These are phyloP conservation scores for Chanos chanos DNA, from an alignment of 2,797 vertebrate species.

Conservation along the genomic window DNA sequence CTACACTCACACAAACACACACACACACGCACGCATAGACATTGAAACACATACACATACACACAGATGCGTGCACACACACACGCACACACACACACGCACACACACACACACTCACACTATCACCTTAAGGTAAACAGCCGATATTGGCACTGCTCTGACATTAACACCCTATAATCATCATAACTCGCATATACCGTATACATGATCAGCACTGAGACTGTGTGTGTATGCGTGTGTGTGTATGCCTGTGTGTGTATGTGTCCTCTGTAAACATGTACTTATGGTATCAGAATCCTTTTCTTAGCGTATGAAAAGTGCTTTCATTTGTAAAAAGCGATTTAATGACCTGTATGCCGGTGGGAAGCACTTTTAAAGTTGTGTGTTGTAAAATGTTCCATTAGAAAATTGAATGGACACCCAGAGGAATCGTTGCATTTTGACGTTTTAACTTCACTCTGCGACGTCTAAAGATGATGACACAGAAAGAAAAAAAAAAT, in stretches of 20 bases:
- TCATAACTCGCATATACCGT: no score
- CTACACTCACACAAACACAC: neutral
- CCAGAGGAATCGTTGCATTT: conserved; percentile 3
- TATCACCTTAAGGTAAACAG: neutral
- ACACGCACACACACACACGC: neutral
- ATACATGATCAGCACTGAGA: no score
- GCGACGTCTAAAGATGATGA: neutral
- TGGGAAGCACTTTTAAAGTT: conserved; percentile 5
- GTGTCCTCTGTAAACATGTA: neutral
- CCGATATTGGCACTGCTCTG: neutral
- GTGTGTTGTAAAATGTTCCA: conserved; percentile 33
- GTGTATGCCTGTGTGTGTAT: no score
- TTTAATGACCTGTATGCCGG: conserved; percentile 22
- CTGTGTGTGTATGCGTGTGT: no score
- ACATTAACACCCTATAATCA: no score
- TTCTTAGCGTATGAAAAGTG: conserved; percentile 5
- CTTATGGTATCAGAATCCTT: neutral
- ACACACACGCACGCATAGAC: neutral
- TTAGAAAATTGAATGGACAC: conserved; percentile 34
- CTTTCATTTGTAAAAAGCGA: conserved; percentile 31
- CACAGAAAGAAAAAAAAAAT: neutral
- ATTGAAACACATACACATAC: neutral
- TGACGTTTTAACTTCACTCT: neutral
- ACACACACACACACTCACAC: neutral
- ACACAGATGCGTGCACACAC: neutral